Percentiles rank a stretch among this genome's conserved stretches.
Conservation (phyloP, 2,113 vertebrate species). For the Tragelaphus strepsiceros region DNA sequence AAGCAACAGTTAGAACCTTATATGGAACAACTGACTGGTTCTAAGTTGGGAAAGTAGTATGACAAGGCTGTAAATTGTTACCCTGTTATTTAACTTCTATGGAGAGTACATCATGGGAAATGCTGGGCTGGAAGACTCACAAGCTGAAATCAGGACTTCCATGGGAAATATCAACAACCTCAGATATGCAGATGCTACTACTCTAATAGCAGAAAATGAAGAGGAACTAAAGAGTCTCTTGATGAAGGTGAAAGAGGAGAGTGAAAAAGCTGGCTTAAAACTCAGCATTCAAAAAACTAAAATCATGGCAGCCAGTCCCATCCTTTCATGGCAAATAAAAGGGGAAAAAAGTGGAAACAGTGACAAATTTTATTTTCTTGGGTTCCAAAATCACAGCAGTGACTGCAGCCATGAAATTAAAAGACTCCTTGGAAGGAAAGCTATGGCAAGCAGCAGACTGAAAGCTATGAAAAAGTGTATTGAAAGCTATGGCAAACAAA, state of each 20-base stretch:
- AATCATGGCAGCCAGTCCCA: not conserved
- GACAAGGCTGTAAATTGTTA: too few relatives aligned
- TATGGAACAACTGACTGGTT: not conserved
- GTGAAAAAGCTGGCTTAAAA: not conserved
- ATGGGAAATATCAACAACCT: too few relatives aligned
- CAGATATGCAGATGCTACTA: too few relatives aligned
- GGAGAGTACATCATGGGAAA: too few relatives aligned
- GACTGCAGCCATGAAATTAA: not conserved
- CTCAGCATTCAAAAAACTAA: not conserved
- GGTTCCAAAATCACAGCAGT: not conserved
- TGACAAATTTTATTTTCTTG: not conserved
- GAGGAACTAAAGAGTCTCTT: not conserved
- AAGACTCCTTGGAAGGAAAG: not conserved
- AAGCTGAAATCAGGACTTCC: too few relatives aligned
- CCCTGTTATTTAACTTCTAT: too few relatives aligned
- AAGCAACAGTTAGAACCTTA: not conserved
- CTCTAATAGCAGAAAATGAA: not conserved
- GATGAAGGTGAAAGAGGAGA: not conserved
- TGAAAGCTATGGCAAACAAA: not conserved
- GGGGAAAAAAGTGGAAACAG: not conserved
- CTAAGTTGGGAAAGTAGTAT: not conserved
- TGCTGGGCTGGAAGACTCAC: too few relatives aligned
- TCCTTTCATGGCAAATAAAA: not conserved
- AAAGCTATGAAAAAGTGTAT: not conserved
- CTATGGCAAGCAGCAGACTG: not conserved